phyloP scores from a whole-genome alignment of 2,888 invertebrate species.

The Chirona hameri region DNA sequence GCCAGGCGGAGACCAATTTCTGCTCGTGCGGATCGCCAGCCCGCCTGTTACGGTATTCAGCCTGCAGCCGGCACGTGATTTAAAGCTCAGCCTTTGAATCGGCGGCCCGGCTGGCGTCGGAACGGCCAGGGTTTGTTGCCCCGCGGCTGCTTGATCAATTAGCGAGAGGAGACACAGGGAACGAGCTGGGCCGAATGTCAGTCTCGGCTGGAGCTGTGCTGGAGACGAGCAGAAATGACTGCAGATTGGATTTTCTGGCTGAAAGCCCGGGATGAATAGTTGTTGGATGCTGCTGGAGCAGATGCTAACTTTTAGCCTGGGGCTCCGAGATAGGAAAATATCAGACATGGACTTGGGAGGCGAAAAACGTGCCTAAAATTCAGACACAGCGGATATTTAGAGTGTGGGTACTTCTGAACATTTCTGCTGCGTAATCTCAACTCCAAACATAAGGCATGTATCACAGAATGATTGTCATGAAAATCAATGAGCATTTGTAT shows the following conservation, averaged over 20 bases:
- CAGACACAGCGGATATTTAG: no score
- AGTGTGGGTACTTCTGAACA: no score
- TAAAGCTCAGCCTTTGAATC: neutral
- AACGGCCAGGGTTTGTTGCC: neutral
- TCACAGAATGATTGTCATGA: no score
- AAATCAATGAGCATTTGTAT: no score
- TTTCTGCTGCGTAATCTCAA: no score
- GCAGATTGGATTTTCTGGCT: neutral
- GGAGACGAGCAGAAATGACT: neutral
- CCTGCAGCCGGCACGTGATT: neutral
- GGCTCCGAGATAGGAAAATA: no score
- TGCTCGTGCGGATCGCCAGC: neutral
- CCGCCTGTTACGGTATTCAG: neutral
- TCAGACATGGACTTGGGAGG: no score
- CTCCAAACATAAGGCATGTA: no score
- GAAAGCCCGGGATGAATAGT: neutral
- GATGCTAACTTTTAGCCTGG: neutral
- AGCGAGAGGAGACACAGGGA: neutral
- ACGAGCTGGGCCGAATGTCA: neutral
- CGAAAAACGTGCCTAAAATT: no score
- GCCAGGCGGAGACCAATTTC: neutral
- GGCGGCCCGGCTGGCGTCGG: neutral
- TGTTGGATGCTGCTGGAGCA: neutral
- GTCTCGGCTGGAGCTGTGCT: neutral
- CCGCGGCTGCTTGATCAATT: neutral